Percentiles rank a stretch among this genome's conserved stretches.
Evolutionary conservation across 2,888 invertebrate species (phyloP).

Genomic region (Abscondita cerata): DNA sequence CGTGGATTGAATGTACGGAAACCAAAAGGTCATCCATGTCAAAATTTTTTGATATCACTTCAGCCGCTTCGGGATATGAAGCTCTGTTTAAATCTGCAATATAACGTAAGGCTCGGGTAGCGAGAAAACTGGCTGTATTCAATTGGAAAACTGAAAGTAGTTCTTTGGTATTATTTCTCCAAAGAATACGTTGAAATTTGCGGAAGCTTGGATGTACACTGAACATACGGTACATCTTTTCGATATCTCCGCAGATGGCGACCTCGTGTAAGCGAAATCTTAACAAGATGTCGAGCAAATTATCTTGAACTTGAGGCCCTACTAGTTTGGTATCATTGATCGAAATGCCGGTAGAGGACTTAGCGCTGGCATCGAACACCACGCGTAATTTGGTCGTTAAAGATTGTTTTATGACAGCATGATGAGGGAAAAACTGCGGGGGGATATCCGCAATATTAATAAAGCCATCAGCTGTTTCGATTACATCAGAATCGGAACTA

Average conservation of each 20-base stretch:
- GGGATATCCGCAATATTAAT: not conserved
- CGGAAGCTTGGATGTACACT: no score
- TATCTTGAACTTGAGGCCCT: no score
- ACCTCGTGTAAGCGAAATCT: slow-evolving; percentile 8
- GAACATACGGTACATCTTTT: no score
- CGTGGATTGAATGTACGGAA: not conserved
- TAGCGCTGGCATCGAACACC: no score
- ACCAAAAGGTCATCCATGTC: not conserved
- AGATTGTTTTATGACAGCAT: not conserved
- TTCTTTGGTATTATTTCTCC: no score
- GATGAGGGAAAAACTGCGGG: not conserved
- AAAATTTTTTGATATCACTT: not conserved
- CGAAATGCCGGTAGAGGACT: no score
- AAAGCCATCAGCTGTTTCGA: not conserved
- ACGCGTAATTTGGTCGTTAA: not conserved
- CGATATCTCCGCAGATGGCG: no score
- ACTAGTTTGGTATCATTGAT: no score
- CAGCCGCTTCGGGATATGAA: not conserved
- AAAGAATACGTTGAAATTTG: no score
- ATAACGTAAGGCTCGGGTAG: not conserved
- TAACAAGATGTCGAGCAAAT: no score
- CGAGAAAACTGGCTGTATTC: not conserved
- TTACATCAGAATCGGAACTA: not conserved
- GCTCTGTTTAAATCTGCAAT: not conserved
- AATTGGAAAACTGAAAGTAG: no score